phyloP scores from a whole-genome alignment of 2,797 vertebrate species.

The Halcyon badia region DNA sequence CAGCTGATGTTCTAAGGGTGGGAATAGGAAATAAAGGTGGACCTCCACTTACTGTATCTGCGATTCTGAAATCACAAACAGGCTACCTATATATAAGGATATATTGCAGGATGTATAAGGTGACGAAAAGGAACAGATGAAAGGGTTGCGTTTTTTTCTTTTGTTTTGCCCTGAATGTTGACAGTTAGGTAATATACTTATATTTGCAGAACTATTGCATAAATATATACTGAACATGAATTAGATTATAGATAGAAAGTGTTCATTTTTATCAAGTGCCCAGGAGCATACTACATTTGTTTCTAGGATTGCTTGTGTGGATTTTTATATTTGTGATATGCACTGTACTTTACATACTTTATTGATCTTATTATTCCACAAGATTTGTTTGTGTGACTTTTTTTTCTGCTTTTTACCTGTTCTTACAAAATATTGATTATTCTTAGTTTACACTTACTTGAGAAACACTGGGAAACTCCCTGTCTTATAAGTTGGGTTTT shows the following conservation, averaged over 20 bases:
- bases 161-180: not conserved
- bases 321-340: not conserved
- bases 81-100: not conserved
- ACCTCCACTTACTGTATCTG: not conserved
- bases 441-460: not conserved
- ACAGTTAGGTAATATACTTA: not conserved
- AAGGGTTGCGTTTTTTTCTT: not conserved
- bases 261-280: not conserved
- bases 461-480: not conserved
- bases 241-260: not conserved
- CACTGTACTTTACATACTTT: not conserved
- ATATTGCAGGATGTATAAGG: not conserved
- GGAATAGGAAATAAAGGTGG: not conserved
- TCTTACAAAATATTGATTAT: not conserved
- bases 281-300: not conserved
- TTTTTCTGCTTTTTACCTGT: not conserved
- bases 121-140: not conserved
- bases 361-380: not conserved
- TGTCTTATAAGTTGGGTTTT: not conserved
- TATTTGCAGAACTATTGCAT: not conserved
- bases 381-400: not conserved
- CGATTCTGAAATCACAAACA: not conserved
- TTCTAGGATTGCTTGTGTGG: not conserved
- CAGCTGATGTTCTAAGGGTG: not conserved
- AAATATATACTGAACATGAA: not conserved